Conservation (phyloP, 1,140 invertebrate species). For the Orius insidiosus region DNA sequence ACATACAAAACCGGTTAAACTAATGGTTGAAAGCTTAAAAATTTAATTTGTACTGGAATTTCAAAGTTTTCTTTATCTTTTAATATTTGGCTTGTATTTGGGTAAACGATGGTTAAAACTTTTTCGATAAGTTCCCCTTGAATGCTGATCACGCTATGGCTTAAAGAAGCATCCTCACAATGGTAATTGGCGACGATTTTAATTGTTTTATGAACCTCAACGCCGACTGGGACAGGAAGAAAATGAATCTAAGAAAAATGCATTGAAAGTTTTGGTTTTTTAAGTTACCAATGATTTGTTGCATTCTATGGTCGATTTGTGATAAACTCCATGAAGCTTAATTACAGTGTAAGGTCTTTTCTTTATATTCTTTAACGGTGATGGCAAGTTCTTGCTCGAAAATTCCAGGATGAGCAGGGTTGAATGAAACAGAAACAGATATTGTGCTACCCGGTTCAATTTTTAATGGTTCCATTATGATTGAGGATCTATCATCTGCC, state of each 20-base stretch:
- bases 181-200: conserved; percentile 10
- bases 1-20: not conserved
- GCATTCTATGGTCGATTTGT: conserved; percentile 1
- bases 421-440: conserved; percentile 4
- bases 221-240: conserved; percentile 2
- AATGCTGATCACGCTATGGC: not conserved
- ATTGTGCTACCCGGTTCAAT: not conserved
- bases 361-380: not conserved
- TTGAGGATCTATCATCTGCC: too few relatives aligned
- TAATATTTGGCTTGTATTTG: conserved; percentile 2
- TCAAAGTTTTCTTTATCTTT: conserved; percentile 1
- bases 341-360: conserved; percentile 1
- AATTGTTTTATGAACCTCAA: conserved; percentile 4
- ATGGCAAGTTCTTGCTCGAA: not conserved
- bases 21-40: conserved; percentile 2
- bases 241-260: conserved; percentile 7
- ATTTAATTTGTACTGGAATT: conserved; percentile 8
- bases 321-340: not conserved
- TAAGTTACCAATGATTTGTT: not conserved
- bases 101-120: conserved; percentile 4
- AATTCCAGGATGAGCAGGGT: not conserved
- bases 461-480: not conserved
- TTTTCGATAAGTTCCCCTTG: not conserved
- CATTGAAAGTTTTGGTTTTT: too few relatives aligned
- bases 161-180: not conserved